Percentiles rank a stretch among this genome's conserved stretches.
phyloP scores from a whole-genome alignment of 2,888 invertebrate genomes.

The Lamproptera curius region DNA sequence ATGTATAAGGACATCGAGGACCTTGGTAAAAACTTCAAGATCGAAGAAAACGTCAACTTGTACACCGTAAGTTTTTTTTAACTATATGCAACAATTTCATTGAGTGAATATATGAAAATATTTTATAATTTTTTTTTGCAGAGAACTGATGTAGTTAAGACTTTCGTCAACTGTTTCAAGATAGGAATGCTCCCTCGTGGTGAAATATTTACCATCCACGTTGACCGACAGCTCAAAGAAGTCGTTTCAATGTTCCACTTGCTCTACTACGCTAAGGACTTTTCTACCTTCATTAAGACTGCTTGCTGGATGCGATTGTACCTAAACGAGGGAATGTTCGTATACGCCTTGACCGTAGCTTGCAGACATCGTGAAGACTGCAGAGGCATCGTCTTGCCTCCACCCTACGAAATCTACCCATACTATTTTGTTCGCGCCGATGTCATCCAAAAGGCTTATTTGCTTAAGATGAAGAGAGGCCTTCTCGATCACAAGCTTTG shows the following conservation, averaged over 20 bases:
- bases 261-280: slow-evolving; percentile 74
- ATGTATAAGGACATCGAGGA: slow-evolving; percentile 68
- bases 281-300: slow-evolving; percentile 65
- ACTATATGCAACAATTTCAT: too few species aligned
- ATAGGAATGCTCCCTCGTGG: slow-evolving; percentile 77
- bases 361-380: slow-evolving; percentile 72
- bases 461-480: slow-evolving; percentile 71
- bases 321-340: slow-evolving; percentile 78
- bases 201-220: slow-evolving; percentile 69
- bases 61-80: slow-evolving; percentile 45
- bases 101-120: too few species aligned
- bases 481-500: slow-evolving; percentile 66
- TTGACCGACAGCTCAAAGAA: slow-evolving; percentile 71
- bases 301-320: slow-evolving; percentile 73
- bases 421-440: slow-evolving; percentile 82
- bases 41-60: slow-evolving; percentile 56
- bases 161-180: slow-evolving; percentile 73
- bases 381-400: slow-evolving; percentile 71
- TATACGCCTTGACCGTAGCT: slow-evolving; percentile 74
- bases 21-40: slow-evolving; percentile 56
- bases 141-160: slow-evolving; percentile 77
- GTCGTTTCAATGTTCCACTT: slow-evolving; percentile 73
- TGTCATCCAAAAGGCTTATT: slow-evolving; percentile 78
- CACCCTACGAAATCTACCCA: slow-evolving; percentile 80
- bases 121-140: slow-evolving; percentile 33